Conservation (phyloP, 2,888 invertebrate species). For the Andrena bicolor region DNA sequence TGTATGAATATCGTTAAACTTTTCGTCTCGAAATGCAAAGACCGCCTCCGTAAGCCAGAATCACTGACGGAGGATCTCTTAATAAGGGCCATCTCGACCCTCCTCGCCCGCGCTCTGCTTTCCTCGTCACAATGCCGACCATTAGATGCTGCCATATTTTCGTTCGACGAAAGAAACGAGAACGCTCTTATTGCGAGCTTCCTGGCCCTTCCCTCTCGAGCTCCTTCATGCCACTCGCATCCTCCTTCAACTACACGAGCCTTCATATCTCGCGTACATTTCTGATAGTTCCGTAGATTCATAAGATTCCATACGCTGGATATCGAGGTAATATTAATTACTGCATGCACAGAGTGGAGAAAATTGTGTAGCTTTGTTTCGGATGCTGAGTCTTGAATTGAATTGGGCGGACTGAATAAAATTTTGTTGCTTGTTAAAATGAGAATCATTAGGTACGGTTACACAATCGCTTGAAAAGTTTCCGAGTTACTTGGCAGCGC, state of each 20-base stretch:
- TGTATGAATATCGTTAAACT: constrained; percentile 77
- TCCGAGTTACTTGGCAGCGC: neutral
- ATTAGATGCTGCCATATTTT: constrained; percentile 40
- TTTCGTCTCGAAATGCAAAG: constrained; percentile 61
- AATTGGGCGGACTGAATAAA: neutral
- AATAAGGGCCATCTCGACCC: constrained; percentile 55
- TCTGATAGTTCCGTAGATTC: too few relatives aligned
- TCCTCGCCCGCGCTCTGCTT: neutral
- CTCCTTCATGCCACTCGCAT: too few relatives aligned
- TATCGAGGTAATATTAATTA: too few relatives aligned
- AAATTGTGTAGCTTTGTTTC: neutral
- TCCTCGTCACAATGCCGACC: constrained; percentile 29
- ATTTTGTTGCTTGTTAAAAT: constrained; percentile 12
- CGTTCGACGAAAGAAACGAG: constrained; percentile 20
- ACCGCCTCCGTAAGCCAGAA: constrained; percentile 54
- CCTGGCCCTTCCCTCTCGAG: too few relatives aligned
- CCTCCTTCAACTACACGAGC: neutral
- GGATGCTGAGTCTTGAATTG: neutral
- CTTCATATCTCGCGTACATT: too few relatives aligned
- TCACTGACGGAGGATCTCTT: constrained; percentile 59
- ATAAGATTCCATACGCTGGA: too few relatives aligned
- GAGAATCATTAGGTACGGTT: constrained; percentile 9
- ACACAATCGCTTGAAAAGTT: constrained; percentile 10
- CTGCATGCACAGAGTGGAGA: neutral
- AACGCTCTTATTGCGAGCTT: constrained; percentile 4